Percentiles rank a stretch among this genome's conserved stretches.
Evolutionary conservation across 2,888 invertebrate species (phyloP).

Genomic region (Drosophila tanythrix): DNA sequence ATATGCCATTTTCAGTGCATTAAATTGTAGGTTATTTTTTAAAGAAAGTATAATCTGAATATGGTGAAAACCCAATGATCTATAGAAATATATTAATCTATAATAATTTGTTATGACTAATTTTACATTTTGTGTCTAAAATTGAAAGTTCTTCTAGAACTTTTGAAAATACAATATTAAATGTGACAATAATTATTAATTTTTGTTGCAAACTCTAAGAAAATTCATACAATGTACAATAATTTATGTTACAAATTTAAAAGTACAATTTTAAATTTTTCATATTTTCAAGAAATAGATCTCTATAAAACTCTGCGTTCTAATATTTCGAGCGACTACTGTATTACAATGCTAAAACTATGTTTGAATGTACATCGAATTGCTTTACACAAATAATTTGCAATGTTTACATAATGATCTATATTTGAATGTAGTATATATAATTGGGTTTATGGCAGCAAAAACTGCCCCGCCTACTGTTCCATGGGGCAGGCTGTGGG

Average conservation of each 20-base stretch:
- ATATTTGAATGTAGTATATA: not conserved
- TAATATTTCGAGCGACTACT: not conserved
- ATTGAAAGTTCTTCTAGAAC: not conserved
- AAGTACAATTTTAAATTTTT: not conserved
- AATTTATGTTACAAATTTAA: not conserved
- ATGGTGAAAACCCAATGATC: not conserved
- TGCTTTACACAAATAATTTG: slow-evolving; percentile 13
- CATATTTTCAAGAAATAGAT: not conserved
- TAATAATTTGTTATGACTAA: not conserved
- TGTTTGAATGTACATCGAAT: slow-evolving; percentile 32
- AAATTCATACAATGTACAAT: not conserved
- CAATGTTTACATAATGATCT: not conserved
- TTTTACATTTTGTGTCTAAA: not conserved
- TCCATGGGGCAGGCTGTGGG: slow-evolving; percentile 81
- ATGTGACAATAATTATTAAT: not conserved
- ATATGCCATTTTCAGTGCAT: not conserved
- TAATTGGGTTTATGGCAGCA: not conserved
- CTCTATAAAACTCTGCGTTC: not conserved
- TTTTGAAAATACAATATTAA: not conserved
- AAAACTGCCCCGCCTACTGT: slow-evolving; percentile 58
- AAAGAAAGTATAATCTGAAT: not conserved
- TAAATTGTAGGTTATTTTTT: not conserved
- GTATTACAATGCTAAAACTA: slow-evolving; percentile 14
- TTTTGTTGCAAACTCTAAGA: not conserved
- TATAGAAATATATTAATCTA: not conserved